Conservation (phyloP, 1,140 invertebrate species). For the Globodera rostochiensis region DNA sequence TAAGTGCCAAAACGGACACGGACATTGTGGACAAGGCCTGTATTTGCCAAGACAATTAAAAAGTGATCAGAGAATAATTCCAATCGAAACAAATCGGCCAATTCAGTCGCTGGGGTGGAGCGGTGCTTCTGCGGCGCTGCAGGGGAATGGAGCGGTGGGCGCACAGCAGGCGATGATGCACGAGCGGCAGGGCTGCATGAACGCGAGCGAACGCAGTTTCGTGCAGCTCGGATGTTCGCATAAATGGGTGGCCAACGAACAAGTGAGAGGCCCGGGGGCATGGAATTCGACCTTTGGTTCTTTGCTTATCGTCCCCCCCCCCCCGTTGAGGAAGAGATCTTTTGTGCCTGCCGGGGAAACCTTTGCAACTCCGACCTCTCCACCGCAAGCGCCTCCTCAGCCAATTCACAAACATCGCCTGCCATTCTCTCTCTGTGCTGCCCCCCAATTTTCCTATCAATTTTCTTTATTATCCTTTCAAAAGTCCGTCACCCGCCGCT, state of each 20-base stretch:
- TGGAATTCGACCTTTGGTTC: too few relatives aligned
- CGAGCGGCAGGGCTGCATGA: conserved; percentile 61
- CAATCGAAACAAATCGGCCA: background rate
- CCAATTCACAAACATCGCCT: background rate
- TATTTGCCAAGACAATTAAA: background rate
- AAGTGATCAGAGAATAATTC: background rate
- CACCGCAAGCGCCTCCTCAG: conserved; percentile 27
- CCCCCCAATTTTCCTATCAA: background rate
- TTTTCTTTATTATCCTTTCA: background rate
- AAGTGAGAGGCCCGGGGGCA: background rate
- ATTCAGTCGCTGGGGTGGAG: conserved; percentile 10
- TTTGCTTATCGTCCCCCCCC: too few relatives aligned
- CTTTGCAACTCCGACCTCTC: conserved; percentile 29
- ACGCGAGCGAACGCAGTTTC: conserved; percentile 54
- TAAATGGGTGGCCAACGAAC: conserved; percentile 61
- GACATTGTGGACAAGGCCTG: too few relatives aligned
- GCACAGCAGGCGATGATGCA: conserved; percentile 32
- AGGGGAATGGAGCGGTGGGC: background rate
- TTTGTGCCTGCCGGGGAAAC: conserved; percentile 40
- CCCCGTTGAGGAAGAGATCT: conserved; percentile 42
- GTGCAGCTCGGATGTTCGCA: conserved; percentile 59
- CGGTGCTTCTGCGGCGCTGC: background rate
- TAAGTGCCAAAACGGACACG: too few relatives aligned
- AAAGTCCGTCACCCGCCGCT: too few relatives aligned
- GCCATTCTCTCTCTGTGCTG: background rate